Evolutionary conservation across 2,888 invertebrate species (phyloP).

Genomic region (Eristalis pertinax): DNA sequence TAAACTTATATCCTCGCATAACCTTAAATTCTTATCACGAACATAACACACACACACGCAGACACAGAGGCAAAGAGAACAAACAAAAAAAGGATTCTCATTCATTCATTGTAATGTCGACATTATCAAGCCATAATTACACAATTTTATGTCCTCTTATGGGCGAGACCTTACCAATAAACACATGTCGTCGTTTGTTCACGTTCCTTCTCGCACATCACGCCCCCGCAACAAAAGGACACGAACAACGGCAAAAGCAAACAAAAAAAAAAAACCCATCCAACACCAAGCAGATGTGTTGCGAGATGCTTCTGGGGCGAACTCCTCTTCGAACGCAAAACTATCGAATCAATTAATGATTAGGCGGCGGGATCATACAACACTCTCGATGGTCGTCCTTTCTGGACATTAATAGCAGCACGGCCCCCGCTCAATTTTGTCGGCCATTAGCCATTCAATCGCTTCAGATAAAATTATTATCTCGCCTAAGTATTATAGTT

Average conservation of each 20-base stretch:
- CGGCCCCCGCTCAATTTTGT: slow-evolving; percentile 32
- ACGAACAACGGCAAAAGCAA: slow-evolving; percentile 3
- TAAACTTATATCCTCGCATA: slow-evolving; percentile 24
- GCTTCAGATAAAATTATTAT: slow-evolving; percentile 69
- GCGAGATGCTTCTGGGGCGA: neutral
- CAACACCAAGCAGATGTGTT: neutral
- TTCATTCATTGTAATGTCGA: slow-evolving; percentile 27
- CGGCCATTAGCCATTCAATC: slow-evolving; percentile 65
- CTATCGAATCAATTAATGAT: slow-evolving; percentile 66
- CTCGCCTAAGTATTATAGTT: slow-evolving; percentile 57
- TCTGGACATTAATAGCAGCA: slow-evolving; percentile 22
- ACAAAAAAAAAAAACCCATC: neutral
- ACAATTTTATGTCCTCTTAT: slow-evolving; percentile 24
- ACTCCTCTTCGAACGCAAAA: slow-evolving; percentile 44
- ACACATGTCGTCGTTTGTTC: slow-evolving; percentile 20
- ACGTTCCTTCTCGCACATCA: neutral
- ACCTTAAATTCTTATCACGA: slow-evolving; percentile 36
- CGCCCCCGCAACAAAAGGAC: neutral
- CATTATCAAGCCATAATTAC: slow-evolving; percentile 50
- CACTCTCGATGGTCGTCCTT: neutral
- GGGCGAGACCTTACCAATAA: slow-evolving; percentile 23
- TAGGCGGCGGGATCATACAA: neutral
- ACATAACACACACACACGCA: neutral
- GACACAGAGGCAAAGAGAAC: too few species aligned
- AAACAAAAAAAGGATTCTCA: slow-evolving; percentile 18